Percentiles rank a stretch among this genome's conserved stretches.
phyloP scores from a whole-genome alignment of 1,140 invertebrate genomes.

The Leptinotarsa lineolata region DNA sequence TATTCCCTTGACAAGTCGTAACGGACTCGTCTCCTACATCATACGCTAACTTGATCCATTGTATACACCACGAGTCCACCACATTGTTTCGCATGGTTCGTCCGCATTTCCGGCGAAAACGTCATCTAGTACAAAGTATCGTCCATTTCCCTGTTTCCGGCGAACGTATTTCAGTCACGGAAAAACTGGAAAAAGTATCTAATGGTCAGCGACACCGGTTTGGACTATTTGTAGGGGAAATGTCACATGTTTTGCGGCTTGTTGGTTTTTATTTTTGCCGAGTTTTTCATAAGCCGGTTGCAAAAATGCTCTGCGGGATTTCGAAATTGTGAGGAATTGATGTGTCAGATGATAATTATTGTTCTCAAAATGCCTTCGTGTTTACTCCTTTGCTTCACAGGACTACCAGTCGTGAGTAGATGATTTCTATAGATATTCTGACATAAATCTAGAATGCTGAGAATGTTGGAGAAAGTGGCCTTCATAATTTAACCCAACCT shows the following conservation, averaged over 20 bases:
- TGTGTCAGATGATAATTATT: background rate
- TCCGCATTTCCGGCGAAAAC: conserved; percentile 20
- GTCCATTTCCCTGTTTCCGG: conserved; percentile 21
- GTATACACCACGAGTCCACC: background rate
- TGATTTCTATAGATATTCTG: too few relatives aligned
- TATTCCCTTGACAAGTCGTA: background rate
- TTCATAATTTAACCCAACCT: too few relatives aligned
- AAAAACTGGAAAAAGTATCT: conserved; percentile 20
- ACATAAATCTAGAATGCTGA: too few relatives aligned
- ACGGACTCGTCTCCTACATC: background rate
- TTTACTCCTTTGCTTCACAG: too few relatives aligned
- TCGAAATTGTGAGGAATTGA: background rate
- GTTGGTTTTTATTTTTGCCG: conserved; percentile 7
- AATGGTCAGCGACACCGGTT: conserved; percentile 20
- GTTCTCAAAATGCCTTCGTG: too few relatives aligned
- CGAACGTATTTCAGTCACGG: conserved; percentile 18
- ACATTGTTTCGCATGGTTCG: conserved; percentile 9
- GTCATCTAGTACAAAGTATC: conserved; percentile 27
- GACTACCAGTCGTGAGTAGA: too few relatives aligned
- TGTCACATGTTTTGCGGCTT: conserved; percentile 21
- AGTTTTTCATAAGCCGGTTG: conserved; percentile 15
- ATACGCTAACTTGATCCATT: conserved; percentile 22
- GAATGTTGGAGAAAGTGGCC: too few relatives aligned
- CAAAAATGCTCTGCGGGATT: conserved; percentile 1
- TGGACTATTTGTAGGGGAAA: conserved; percentile 22